A percentile compares a stretch with the other conserved stretches of the same genome.
Conservation (phyloP, 2,113 vertebrate genomes). For the Oncorhynchus gorbuscha region DNA sequence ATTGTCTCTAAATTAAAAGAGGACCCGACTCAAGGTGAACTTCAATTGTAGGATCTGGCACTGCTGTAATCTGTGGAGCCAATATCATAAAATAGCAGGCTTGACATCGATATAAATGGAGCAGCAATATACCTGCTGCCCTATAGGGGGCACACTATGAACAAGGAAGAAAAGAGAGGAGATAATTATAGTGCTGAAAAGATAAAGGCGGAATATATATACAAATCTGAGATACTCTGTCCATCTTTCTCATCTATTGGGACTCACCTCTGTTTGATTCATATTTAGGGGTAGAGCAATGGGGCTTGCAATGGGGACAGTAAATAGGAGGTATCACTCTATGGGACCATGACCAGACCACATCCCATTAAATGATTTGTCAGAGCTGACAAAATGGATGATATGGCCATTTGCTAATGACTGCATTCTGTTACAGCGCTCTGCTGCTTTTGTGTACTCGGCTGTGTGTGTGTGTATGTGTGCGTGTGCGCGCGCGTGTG, state of each 20-base stretch:
- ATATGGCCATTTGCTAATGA: constrained; percentile 37
- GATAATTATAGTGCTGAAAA: constrained; percentile 5
- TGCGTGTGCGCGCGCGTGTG: neutral
- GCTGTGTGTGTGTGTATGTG: neutral
- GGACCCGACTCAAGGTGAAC: neutral
- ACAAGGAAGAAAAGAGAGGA: constrained; percentile 33
- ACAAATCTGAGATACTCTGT: neutral
- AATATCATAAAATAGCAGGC: neutral
- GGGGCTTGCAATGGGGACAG: constrained; percentile 8
- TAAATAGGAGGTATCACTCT: constrained; percentile 50
- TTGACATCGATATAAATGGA: neutral
- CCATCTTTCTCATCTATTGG: constrained; percentile 20
- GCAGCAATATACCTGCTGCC: constrained; percentile 38
- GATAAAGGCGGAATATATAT: constrained; percentile 14
- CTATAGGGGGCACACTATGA: constrained; percentile 59
- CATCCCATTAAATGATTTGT: constrained; percentile 59
- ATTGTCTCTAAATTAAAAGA: neutral
- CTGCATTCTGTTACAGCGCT: constrained; percentile 20
- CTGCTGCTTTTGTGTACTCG: neutral
- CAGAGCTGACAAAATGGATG: constrained; percentile 49
- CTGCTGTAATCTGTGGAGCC: neutral
- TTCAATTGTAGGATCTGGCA: neutral
- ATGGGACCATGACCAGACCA: constrained; percentile 32
- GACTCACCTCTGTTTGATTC: constrained; percentile 29
- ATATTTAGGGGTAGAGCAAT: constrained; percentile 1